Evolutionary conservation across 2,113 vertebrate species (phyloP), one percentile per base, ranked within the genome.

Genomic region (Seriola rivoliana): DNA sequence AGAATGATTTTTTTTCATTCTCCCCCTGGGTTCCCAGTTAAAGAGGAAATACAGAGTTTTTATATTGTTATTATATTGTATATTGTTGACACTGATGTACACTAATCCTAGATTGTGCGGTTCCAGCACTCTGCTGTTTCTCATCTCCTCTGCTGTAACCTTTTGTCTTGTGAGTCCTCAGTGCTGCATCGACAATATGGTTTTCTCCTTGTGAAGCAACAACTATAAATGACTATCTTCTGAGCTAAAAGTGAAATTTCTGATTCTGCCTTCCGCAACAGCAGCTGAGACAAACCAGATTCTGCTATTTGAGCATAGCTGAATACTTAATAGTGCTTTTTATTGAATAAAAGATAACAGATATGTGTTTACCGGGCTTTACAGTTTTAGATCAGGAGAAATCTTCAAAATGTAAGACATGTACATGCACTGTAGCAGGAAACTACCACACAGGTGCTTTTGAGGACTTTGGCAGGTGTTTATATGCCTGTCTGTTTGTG

Each of bases 31-130:
- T 4, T 72, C 23, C 66, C 25, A 40, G 3, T 8, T 29, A 38
- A 66, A 71, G 71, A 64, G 58, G 25, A 84, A 78, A 38, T 9
- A 34, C 1, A 23, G 29, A 29, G 13, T 52, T 25, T 25, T 34
- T 48, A 4, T 75, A 63, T 50, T 78, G 78, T 76, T 29, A 29
- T 29, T 29, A 29, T 29, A 29, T 29, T 2, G 29, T 29, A 29
- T 29, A 29, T 29, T 29, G 29, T 38, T 69, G 23, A 57, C 58
- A 38, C 19, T 21, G 55, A 42, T 2, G 0, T 38, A 0, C 34
- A 48, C 38, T 66, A 73, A 72, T 79, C 67, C 69, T 75, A 60
- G 50, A 81, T 85, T 64, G 77, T 54, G 19, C 71, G 17, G 21
- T 62, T 59, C 23, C 3, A 2, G 50, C n/a, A 12, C 17, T 73